Conservation (phyloP, 2,888 invertebrate genomes). For the Andrena haemorrhoa region DNA sequence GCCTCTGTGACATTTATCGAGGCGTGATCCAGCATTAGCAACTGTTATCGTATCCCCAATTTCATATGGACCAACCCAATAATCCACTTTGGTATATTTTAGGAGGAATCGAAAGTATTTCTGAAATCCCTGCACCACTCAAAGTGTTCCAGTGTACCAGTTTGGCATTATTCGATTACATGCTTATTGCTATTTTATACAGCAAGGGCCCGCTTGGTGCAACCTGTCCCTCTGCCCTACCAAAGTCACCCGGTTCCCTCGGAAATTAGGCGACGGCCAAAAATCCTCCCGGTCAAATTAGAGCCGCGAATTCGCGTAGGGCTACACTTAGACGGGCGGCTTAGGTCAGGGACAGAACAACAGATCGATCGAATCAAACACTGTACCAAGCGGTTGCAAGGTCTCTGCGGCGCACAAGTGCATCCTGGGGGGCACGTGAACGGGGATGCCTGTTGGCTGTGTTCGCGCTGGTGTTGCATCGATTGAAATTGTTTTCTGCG, state of each 20-base stretch:
- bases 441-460: background rate
- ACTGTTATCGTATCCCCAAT: no score
- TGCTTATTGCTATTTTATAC: no score
- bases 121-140: no score
- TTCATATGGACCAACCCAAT: no score
- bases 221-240: background rate
- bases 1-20: no score
- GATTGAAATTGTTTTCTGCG: slow-evolving; percentile 21
- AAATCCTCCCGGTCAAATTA: slow-evolving; percentile 2
- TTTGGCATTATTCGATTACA: no score
- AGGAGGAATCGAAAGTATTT: no score
- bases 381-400: slow-evolving; percentile 44
- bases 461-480: slow-evolving; percentile 18
- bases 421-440: slow-evolving; percentile 19
- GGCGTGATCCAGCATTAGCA: no score
- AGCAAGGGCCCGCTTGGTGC: background rate
- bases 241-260: background rate
- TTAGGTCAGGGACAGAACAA: slow-evolving; percentile 67
- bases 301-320: slow-evolving; percentile 33
- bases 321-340: slow-evolving; percentile 33
- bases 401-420: slow-evolving; percentile 31
- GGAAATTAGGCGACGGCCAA: background rate
- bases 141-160: no score
- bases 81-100: no score
- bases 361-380: slow-evolving; percentile 62